Base-by-base conservation (phyloP, 2,113 vertebrate species). In the Trachemys scripta region DNA sequence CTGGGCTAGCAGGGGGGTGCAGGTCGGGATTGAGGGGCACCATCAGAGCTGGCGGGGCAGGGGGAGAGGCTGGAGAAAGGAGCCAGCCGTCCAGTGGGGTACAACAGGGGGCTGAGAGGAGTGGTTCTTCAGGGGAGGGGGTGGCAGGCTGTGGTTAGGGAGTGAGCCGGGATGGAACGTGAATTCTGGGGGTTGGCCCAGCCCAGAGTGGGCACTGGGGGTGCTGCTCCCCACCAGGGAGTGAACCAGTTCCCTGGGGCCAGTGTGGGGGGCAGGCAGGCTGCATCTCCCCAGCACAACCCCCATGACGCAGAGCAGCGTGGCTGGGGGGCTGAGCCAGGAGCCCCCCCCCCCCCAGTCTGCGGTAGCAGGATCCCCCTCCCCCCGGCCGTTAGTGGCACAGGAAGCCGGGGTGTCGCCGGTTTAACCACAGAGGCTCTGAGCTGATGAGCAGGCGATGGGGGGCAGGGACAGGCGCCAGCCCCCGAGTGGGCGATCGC, bases 31-130 rank as follows among this genome's bases (percentile, higher is more conserved):
- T 51, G 13, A 13, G 50, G 14, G 51, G 51, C 51, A 53, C 51
- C 17, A 19, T 6, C 19, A 19, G 51, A 53, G 51, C 51, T 53
- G 51, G 16, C 6, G 2, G 51, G 51, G 11, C 94, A 87, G 5
- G 13, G 59, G 29, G 57, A 53, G 53, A 4, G 13, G 59, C 29
- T 62, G 59, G 59, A 6, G 31, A 35, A 59, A 2, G 27, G 31
- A 35, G 65, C 35, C 35, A 10, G 14, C 62, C 20, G 35, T 29
- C 65, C 35, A n/a, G 8, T 16, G 31, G 62, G 31, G 24, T 59
- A 59, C 14, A 14, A 13, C 81, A 84, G 94, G 94, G 93, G 96
- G 95, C 93, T 91, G 54, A 49, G 95, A 96, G 97, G 97, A 96
- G 97, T 97, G 95, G 96, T 97, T 69, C 65, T 38, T 17, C 4